Percentiles rank a stretch among this genome's conserved stretches.
Conservation (phyloP, 1,140 invertebrate species). For the Lepidostoma basale region DNA sequence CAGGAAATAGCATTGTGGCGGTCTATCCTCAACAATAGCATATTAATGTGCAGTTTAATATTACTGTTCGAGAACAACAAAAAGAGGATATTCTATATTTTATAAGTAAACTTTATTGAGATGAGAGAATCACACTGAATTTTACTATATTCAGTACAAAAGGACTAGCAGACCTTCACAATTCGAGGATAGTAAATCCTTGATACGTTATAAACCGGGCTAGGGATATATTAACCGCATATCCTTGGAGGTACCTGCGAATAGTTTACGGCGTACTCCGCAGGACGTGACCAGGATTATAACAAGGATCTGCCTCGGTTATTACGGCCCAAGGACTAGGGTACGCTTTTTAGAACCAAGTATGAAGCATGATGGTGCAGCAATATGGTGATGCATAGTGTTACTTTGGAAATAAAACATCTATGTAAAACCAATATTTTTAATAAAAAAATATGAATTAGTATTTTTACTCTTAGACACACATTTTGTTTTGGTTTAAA, state of each 20-base stretch:
- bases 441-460: background rate
- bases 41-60: too few species aligned
- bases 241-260: background rate
- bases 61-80: too few species aligned
- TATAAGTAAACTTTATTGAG: too few species aligned
- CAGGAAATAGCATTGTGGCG: too few species aligned
- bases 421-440: background rate
- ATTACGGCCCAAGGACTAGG: background rate
- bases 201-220: background rate
- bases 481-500: too few species aligned
- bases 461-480: background rate
- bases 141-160: too few species aligned
- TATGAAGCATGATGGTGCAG: too few species aligned
- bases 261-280: slow-evolving; percentile 11
- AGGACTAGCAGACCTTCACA: too few species aligned
- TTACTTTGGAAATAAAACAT: background rate
- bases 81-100: too few species aligned
- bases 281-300: background rate
- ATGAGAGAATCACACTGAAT: too few species aligned
- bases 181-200: background rate
- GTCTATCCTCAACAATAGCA: too few species aligned
- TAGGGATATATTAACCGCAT: background rate
- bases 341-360: background rate
- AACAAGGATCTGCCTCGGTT: background rate
- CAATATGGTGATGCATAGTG: background rate